Evolutionary conservation across 2,113 vertebrate species (phyloP).

Genomic region (Lota lota): DNA sequence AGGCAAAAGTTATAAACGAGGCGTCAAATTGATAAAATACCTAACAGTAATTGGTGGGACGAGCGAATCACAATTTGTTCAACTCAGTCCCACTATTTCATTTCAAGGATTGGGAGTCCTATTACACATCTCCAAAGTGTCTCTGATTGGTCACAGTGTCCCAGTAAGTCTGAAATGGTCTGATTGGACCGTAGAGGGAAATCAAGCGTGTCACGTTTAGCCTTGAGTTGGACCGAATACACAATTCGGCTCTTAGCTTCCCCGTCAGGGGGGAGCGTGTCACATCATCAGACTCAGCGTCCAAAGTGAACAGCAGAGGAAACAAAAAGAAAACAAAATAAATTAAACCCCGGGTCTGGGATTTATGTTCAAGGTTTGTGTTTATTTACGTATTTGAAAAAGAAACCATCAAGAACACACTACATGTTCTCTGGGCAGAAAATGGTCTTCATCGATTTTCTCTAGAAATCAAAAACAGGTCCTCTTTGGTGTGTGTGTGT

Average conservation of each 20-base stretch:
- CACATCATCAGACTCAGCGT: not conserved
- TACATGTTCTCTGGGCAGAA: too few relatives aligned
- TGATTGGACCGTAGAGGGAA: constrained; percentile 53
- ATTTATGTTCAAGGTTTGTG: not conserved
- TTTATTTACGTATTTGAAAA: too few relatives aligned
- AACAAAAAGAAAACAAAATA: constrained; percentile 16
- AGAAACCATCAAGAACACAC: too few relatives aligned
- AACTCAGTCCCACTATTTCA: constrained; percentile 32
- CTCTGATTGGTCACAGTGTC: constrained; percentile 56
- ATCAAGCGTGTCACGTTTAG: constrained; percentile 40
- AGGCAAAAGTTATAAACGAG: constrained; percentile 35
- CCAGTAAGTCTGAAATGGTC: constrained; percentile 50
- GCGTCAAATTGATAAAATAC: constrained; percentile 55
- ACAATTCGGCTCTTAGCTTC: constrained; percentile 18
- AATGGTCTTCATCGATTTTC: too few relatives aligned
- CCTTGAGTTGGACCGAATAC: constrained; percentile 31
- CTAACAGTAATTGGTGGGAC: constrained; percentile 53
- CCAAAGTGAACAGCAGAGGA: constrained; percentile 7
- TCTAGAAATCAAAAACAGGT: too few relatives aligned
- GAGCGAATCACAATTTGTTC: constrained; percentile 49
- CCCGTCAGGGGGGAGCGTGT: constrained; percentile 22
- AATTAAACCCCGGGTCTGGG: not conserved
- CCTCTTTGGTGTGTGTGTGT: too few relatives aligned
- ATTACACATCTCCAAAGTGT: constrained; percentile 52
- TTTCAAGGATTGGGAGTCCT: constrained; percentile 51